These are phyloP conservation scores for Bujurquina vittata DNA, from an alignment of 2,113 vertebrate genomes.

Conservation along the genomic window DNA sequence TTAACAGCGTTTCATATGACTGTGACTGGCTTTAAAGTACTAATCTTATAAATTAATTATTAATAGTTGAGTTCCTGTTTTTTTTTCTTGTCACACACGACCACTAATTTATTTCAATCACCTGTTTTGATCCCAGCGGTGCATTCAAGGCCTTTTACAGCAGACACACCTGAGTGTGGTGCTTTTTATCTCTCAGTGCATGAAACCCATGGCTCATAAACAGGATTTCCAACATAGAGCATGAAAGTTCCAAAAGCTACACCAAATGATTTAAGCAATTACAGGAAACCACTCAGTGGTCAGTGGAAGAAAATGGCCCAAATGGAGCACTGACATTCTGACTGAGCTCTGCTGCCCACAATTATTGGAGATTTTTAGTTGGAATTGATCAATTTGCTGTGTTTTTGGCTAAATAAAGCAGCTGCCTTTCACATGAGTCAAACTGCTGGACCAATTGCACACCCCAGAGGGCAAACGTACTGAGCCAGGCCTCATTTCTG, in stretches of 20 bases:
- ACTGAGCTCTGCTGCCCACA: neutral
- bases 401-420: neutral
- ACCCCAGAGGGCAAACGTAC: too few species aligned
- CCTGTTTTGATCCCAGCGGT: accelerated
- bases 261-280: neutral
- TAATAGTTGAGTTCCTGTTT: neutral
- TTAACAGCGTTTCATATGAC: neutral
- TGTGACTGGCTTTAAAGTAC: too few species aligned
- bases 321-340: conserved; percentile 13
- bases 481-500: too few species aligned
- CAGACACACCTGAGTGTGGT: neutral
- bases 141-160: neutral
- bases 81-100: neutral
- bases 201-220: neutral
- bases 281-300: neutral
- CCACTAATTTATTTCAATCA: neutral
- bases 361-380: conserved; percentile 3
- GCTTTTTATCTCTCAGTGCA: neutral
- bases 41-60: neutral
- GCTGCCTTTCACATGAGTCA: neutral
- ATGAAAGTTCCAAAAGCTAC: neutral
- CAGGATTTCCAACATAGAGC: neutral
- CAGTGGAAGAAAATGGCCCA: conserved; percentile 25
- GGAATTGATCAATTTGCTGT: neutral
- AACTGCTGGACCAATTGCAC: neutral